Conservation (phyloP, 2,113 vertebrate species). For the Marmota flaviventris region DNA sequence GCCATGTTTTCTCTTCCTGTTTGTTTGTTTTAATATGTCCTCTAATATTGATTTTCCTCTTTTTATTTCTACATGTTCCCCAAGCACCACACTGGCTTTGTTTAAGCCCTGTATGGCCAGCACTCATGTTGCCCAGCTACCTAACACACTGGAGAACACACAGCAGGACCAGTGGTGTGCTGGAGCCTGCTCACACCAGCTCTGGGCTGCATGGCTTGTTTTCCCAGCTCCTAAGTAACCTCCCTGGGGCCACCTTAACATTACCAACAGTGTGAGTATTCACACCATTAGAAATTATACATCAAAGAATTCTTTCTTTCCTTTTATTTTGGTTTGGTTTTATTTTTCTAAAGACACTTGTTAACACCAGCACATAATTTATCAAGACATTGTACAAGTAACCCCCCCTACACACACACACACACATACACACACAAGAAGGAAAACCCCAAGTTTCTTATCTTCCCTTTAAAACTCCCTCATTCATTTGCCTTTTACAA, state of each 20-base stretch:
- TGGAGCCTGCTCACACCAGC: background rate
- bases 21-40: background rate
- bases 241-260: background rate
- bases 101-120: background rate
- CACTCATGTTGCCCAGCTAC: background rate
- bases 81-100: background rate
- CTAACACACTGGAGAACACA: accelerated
- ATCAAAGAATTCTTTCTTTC: background rate
- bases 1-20: background rate
- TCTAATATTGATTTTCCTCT: background rate
- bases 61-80: background rate
- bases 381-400: constrained; percentile 30
- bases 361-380: constrained; percentile 39
- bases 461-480: constrained; percentile 25
- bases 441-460: background rate
- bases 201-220: background rate
- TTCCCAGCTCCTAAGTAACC: background rate
- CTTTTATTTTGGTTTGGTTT: background rate
- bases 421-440: background rate
- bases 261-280: background rate
- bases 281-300: background rate
- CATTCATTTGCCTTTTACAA: background rate
- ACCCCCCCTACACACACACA: background rate
- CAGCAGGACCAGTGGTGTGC: background rate
- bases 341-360: background rate